Base-by-base conservation (phyloP, 2,797 vertebrate species). In the Dallia pectoralis region DNA sequence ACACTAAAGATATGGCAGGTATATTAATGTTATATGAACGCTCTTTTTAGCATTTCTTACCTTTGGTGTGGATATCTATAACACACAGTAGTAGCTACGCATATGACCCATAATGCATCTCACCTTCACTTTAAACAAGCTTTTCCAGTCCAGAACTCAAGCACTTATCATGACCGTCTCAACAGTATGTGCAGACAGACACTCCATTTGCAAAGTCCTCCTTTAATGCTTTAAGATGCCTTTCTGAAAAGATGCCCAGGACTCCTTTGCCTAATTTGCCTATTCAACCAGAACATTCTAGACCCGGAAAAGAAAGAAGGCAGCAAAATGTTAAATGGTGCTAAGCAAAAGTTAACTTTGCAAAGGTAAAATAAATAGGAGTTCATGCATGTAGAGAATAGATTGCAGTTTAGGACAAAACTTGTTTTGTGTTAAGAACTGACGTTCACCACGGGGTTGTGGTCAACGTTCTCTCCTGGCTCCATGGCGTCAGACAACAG, bases 1-100 rank as follows among this genome's bases (percentile, higher is more conserved):
- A 96, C 95, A 95, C 94, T 95, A 95, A 96, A 92, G 91, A 91
- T 93, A 93, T 93, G 92, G 92, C 92, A 91, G 84, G 82, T 86
- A 76, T 90, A 88, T 90, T 68, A 82, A 70, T 91, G 77, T 70
- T 59, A 86, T 85, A 88, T 83, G 77, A 73, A 51, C 84, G 91
- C 93, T 92, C 7, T 94, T 94, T 93, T 90, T 93, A 93, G 88
- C 90, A 91, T 87, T 89, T 91, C 92, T 88, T 93, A 91, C 76
- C 74, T 86, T 81, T 84, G 77, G 77, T 88, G 82, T 87, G 76
- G 33, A 78, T 82, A 72, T 78, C 40, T 44, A 44, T 77, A 36
- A 82, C 67, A 48, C 44, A 75, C 71, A 83, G 74, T 76, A 63
- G 66, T 77, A 79, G 80, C 71, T 71, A 74, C 47, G 74, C 75